phyloP scores from a whole-genome alignment of 2,113 vertebrate species.

The Ivindomyrus marchei region DNA sequence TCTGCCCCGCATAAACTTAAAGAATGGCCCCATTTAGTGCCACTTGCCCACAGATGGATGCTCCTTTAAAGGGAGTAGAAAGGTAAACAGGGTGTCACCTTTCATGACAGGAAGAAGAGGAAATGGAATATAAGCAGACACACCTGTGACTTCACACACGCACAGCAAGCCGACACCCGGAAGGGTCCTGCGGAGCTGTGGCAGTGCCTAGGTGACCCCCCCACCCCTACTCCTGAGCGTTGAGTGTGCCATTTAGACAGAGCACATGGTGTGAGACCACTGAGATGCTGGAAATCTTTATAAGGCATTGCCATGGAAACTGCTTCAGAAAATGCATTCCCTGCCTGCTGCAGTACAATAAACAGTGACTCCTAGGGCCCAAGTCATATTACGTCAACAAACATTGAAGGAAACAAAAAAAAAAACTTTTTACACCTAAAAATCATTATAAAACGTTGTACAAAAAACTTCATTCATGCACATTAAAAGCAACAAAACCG shows the following conservation, averaged over 20 bases:
- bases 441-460: background rate
- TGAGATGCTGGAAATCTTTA: background rate
- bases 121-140: background rate
- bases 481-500: background rate
- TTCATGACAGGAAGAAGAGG: background rate
- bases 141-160: background rate
- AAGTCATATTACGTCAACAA: background rate
- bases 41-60: background rate
- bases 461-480: background rate
- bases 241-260: background rate
- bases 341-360: background rate
- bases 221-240: background rate
- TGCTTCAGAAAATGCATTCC: background rate
- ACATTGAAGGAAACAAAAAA: background rate
- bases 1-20: background rate
- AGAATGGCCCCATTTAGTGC: background rate
- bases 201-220: background rate
- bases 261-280: background rate
- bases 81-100: background rate
- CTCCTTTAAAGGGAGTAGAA: background rate
- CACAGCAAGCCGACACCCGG: background rate
- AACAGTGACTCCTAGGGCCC: background rate
- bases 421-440: background rate
- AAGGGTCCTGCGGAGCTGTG: background rate
- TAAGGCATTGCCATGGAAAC: slow-evolving; percentile 1